These are phyloP conservation scores for Periphyllus acericola DNA, from an alignment of 2,888 invertebrate genomes.

Conservation along the genomic window DNA sequence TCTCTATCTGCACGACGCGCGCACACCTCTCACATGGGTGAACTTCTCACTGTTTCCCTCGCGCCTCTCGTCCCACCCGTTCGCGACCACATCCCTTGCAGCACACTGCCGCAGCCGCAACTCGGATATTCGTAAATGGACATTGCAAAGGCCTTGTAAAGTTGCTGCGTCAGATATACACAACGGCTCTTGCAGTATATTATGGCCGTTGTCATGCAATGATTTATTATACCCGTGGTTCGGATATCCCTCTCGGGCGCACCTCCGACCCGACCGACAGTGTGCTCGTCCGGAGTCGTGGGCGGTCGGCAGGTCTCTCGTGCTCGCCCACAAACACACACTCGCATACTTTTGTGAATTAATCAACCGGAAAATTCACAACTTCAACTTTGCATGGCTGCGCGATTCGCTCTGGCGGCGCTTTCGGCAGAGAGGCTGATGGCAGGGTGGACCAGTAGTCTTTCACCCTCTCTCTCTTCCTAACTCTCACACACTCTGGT, in stretches of 20 bases:
- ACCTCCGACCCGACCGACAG: neutral
- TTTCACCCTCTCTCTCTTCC: neutral
- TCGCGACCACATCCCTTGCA: no score
- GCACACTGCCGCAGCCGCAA: neutral
- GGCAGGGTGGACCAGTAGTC: neutral
- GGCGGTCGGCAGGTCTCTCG: neutral
- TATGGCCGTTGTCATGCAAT: conserved; percentile 27
- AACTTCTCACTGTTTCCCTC: no score
- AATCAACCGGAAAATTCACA: conserved; percentile 43
- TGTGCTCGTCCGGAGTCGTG: neutral
- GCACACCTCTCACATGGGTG: no score
- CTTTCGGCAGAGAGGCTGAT: neutral
- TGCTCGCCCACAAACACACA: neutral
- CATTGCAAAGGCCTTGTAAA: conserved; percentile 27
- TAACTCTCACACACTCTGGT: neutral
- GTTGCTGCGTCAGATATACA: conserved; percentile 22
- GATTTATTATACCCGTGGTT: conserved; percentile 37
- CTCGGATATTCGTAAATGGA: conserved; percentile 9
- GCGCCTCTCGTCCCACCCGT: no score
- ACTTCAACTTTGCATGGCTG: conserved; percentile 18
- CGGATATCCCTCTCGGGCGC: neutral
- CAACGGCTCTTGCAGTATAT: conserved; percentile 5
- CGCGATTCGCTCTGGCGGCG: neutral
- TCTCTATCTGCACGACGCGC: no score
- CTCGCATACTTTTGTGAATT: conserved; percentile 20